Evolutionary conservation across 2,113 vertebrate species (phyloP), one percentile per base, ranked within the genome.

Genomic region (Hyperopisus bebe): DNA sequence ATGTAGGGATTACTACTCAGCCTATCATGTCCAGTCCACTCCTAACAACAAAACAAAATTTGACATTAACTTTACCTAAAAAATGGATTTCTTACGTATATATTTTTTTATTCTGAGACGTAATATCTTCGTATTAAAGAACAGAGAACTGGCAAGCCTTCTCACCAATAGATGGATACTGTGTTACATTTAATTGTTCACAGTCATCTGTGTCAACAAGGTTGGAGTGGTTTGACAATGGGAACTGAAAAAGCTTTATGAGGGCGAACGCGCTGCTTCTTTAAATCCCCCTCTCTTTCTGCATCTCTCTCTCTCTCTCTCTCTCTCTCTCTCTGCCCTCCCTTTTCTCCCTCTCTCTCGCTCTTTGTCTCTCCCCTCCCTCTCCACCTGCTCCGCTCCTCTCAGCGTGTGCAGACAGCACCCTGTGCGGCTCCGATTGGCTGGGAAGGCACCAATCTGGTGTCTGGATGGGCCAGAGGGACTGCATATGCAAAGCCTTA

Each of bases 401-500:
- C 93, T 94, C 94, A 92, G 95, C 93, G 92, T 93, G 94, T 91
- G 94, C 91, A 92, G 95, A 93, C 93, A 92, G 92, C 89, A 90
- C 94, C 93, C 95, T 96, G 92, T 96, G 94, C 93, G 91, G 91
- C 92, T 94, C 95, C 95, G 95, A 99, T 98, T 98, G 98, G 98
- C 95, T 95, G 91, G 90, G 24, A 88, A 91, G 93, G 92, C 94
- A 96, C 97, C 98, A 98, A 98, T 98, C 95, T 92, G 93, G 90
- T 91, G 91, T 90, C 90, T 84, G 92, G 46, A 90, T 88, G 96
- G 97, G 92, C 97, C 95, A 93, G 95, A 92, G 98, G 97, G 97
- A 97, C 96, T 96, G 95, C 97, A 97, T 98, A 98, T 98, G 97
- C 96, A 98, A 97, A 97, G 94, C 91, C 90, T 91, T 95, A 94